Evolutionary conservation across 2,113 vertebrate genomes (phyloP).

Genomic region (Gallinago paraguaiae): DNA sequence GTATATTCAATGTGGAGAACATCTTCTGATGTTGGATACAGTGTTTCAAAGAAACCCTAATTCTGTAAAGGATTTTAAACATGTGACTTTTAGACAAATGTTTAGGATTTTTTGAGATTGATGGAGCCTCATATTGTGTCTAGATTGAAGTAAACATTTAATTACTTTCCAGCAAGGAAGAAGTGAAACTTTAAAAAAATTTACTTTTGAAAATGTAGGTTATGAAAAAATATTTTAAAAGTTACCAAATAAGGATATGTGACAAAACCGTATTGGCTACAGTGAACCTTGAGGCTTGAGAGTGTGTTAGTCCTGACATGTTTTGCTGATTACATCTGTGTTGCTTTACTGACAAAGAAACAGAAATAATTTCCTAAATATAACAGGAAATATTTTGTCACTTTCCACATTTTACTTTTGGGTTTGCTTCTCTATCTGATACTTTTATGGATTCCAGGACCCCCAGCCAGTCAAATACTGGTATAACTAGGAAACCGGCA

Average conservation of each 20-base stretch:
- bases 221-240: background rate
- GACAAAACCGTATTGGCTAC: background rate
- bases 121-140: accelerated
- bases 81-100: background rate
- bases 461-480: background rate
- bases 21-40: background rate
- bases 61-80: background rate
- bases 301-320: background rate
- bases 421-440: background rate
- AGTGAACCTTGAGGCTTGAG: background rate
- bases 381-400: background rate
- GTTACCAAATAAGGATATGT: background rate
- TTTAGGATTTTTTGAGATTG: background rate
- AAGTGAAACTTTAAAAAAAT: background rate
- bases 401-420: background rate
- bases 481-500: background rate
- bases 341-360: background rate
- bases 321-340: background rate
- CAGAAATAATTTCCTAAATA: background rate
- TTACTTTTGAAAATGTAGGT: background rate
- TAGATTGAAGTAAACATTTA: background rate
- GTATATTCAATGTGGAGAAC: background rate
- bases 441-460: background rate
- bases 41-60: background rate
- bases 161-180: background rate